Evolutionary conservation across 1,140 invertebrate species (phyloP).

Genomic region (Vanessa atalanta): DNA sequence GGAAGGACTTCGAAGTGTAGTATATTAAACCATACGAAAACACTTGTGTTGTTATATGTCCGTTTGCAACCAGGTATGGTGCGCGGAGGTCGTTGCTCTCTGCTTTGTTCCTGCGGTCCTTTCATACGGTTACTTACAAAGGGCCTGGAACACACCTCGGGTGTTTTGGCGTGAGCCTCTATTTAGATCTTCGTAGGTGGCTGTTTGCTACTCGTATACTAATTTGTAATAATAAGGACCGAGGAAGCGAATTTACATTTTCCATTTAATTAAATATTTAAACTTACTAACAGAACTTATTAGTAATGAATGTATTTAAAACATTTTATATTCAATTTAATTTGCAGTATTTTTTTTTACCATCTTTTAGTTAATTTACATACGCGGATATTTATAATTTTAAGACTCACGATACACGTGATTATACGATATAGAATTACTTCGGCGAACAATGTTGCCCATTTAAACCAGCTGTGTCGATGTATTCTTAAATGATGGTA

Average conservation of each 20-base stretch:
- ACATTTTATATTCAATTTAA: too few relatives aligned
- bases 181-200: slow-evolving; percentile 37
- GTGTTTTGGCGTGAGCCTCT: slow-evolving; percentile 40
- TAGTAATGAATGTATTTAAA: too few relatives aligned
- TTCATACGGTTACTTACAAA: slow-evolving; percentile 37
- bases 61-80: slow-evolving; percentile 39
- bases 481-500: too few relatives aligned
- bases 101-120: slow-evolving; percentile 55
- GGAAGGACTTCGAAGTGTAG: background rate
- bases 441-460: too few relatives aligned
- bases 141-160: slow-evolving; percentile 26
- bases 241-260: background rate
- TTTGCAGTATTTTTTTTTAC: too few relatives aligned
- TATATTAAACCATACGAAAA: background rate
- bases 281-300: background rate
- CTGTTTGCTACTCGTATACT: slow-evolving; percentile 25
- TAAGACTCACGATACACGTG: too few relatives aligned
- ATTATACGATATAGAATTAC: too few relatives aligned
- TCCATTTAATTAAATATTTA: background rate
- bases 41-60: slow-evolving; percentile 9
- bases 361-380: too few relatives aligned
- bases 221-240: slow-evolving; percentile 7
- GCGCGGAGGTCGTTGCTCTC: slow-evolving; percentile 56
- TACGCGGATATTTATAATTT: too few relatives aligned
- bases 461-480: too few relatives aligned